These are phyloP conservation scores for Panagrolaimus sp. DNA, from an alignment of 1,140 invertebrate species.

Conservation along the genomic window DNA sequence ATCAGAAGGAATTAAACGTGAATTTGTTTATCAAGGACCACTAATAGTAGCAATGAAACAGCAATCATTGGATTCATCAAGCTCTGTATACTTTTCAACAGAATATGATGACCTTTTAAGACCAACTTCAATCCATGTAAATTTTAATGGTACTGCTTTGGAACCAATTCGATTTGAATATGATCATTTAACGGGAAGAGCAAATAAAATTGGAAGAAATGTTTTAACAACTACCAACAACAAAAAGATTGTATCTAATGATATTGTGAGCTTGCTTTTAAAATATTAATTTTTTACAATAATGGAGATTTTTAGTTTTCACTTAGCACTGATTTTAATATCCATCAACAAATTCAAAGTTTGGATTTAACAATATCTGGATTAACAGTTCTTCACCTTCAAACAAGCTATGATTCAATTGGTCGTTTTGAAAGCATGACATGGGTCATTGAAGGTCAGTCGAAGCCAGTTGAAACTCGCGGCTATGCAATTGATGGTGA, in stretches of 20 bases:
- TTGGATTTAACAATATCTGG: not conserved
- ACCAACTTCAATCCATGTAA: not conserved
- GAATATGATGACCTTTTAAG: slow-evolving; percentile 7
- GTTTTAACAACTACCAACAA: not conserved
- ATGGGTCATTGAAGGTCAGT: not conserved
- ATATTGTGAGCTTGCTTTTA: not conserved
- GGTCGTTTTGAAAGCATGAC: not conserved
- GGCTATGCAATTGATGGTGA: not conserved
- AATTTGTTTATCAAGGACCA: slow-evolving; percentile 4
- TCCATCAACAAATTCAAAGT: no score
- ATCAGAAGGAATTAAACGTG: not conserved
- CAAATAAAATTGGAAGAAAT: not conserved
- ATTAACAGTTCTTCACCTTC: not conserved
- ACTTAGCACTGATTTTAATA: no score
- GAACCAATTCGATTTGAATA: not conserved
- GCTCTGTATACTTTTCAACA: slow-evolving; percentile 6
- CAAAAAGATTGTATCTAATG: not conserved
- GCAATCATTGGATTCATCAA: not conserved
- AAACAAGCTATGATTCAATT: not conserved
- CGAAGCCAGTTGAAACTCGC: not conserved
- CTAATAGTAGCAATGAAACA: slow-evolving; percentile 2
- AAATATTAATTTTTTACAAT: not conserved
- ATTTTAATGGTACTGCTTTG: slow-evolving; percentile 5
- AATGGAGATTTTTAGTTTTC: not conserved
- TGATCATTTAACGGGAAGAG: not conserved